Evolutionary conservation across 2,797 vertebrate genomes (phyloP).

Genomic region (Benthosema pterotum): DNA sequence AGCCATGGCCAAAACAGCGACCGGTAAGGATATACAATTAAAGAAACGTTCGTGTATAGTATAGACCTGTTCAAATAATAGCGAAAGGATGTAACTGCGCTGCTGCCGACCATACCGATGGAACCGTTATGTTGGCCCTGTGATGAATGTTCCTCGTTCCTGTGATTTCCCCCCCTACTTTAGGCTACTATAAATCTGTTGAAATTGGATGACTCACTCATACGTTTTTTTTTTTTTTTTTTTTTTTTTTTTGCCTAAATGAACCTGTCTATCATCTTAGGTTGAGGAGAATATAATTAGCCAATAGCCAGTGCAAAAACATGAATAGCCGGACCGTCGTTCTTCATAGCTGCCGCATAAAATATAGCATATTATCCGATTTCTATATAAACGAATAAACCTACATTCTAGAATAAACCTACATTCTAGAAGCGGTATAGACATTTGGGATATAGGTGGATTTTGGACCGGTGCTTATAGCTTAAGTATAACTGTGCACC

Average conservation of each 20-base stretch:
- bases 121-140: slow-evolving; percentile 35
- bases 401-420: not conserved
- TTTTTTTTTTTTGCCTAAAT: no score
- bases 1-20: slow-evolving; percentile 82
- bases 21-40: slow-evolving; percentile 75
- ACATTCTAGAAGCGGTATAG: not conserved
- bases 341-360: slow-evolving; percentile 15
- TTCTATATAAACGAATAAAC: slow-evolving; percentile 6
- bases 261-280: slow-evolving; percentile 31
- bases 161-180: not conserved
- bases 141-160: not conserved
- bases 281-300: not conserved
- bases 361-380: slow-evolving; percentile 29
- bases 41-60: not conserved
- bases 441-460: not conserved
- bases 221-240: no score
- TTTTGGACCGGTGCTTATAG: slow-evolving; percentile 24
- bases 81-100: not conserved
- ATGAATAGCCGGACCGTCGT: slow-evolving; percentile 12
- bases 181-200: not conserved
- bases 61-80: no score
- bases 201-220: not conserved
- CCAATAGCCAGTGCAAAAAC: no score
- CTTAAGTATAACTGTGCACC: slow-evolving; percentile 64
- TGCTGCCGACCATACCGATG: slow-evolving; percentile 1